phyloP scores from a whole-genome alignment of 2,888 invertebrate genomes.

The Lepidocyrtinus sp. region DNA sequence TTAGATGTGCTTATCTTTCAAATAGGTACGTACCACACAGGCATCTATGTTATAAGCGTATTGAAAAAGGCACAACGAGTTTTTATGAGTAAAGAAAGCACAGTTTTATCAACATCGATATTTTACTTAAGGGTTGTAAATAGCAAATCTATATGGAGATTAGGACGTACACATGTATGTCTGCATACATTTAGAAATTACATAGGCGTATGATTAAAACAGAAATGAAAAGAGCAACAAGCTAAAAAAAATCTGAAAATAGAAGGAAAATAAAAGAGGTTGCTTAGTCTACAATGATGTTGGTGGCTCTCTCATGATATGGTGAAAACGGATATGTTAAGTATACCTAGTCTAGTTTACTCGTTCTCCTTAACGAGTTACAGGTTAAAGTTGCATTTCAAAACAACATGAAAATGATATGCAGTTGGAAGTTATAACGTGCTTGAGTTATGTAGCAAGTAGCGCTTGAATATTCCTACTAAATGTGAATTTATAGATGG shows the following conservation, averaged over 20 bases:
- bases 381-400: constrained; percentile 19
- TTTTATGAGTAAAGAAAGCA: constrained; percentile 30
- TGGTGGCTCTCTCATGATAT: not conserved
- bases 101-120: not conserved
- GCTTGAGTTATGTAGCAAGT: not conserved
- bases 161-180: not conserved
- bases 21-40: not conserved
- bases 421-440: not conserved
- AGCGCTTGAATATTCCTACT: constrained; percentile 17
- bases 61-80: constrained; percentile 32
- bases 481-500: not conserved
- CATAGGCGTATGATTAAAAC: constrained; percentile 15
- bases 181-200: constrained; percentile 19
- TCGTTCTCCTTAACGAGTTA: not conserved
- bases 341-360: not conserved
- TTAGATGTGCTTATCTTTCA: not conserved
- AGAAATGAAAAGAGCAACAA: constrained; percentile 31
- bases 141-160: too few species aligned
- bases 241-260: not conserved
- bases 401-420: not conserved
- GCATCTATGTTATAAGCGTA: not conserved
- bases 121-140: too few species aligned
- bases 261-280: not conserved
- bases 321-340: constrained; percentile 31
- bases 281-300: not conserved